Evolutionary conservation across 2,113 vertebrate species (phyloP).

Genomic region (Anhinga rufa): DNA sequence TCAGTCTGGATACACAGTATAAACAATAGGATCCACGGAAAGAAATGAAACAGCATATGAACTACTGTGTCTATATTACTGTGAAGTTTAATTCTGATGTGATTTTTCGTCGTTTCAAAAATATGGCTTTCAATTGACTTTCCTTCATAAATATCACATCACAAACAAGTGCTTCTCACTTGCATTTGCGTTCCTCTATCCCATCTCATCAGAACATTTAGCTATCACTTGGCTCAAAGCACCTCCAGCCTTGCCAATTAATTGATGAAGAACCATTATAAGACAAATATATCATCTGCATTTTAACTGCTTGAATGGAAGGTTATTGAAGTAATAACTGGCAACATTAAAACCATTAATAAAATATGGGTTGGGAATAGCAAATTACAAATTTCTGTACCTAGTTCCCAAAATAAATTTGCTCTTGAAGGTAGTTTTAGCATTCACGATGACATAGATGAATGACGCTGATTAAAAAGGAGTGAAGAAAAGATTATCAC

Average conservation of each 20-base stretch:
- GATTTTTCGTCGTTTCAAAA: neutral
- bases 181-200: neutral
- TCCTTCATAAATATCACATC: neutral
- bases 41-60: neutral
- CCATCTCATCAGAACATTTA: neutral
- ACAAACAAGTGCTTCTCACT: neutral
- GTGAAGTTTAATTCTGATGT: neutral
- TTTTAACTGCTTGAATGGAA: constrained; percentile 51
- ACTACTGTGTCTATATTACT: neutral
- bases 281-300: constrained; percentile 56
- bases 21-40: neutral
- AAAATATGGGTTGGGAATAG: constrained; percentile 61
- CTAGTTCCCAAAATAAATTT: constrained; percentile 51
- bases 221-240: constrained; percentile 2
- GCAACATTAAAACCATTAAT: constrained; percentile 67
- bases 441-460: constrained; percentile 43
- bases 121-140: neutral
- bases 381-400: constrained; percentile 54
- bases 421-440: constrained; percentile 31
- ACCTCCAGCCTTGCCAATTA: constrained; percentile 32
- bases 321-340: constrained; percentile 60
- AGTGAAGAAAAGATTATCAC: constrained; percentile 63
- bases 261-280: constrained; percentile 47
- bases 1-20: neutral
- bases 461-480: constrained; percentile 62